Base-by-base conservation (phyloP, 2,113 vertebrate species). In the Loxodonta africana region DNA sequence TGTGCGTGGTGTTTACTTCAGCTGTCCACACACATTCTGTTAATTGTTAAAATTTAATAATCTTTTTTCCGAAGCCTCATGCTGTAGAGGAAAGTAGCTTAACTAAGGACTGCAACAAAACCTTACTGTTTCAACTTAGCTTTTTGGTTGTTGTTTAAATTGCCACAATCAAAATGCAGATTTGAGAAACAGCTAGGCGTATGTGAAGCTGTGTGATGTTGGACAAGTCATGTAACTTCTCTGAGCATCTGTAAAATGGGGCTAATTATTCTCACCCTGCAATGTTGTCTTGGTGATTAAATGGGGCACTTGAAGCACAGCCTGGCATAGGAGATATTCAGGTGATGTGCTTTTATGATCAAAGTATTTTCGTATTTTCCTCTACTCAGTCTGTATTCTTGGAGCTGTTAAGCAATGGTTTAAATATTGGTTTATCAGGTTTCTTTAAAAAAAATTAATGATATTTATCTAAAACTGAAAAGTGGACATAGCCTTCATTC, bases 391-490 rank as follows among this genome's bases (percentile, higher is more conserved):
- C 21, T 76, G 33, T 91, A 69, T 95, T 74, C 8, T 46, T 15
- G 88, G 6, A 80, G 20, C 3, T 9, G 90, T 63, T 94, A 28
- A 86, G 30, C 0, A 80, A 91, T 65, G 18, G 5, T 11, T 91
- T 88, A 74, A 37, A 41, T 74, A 41, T 12, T 94, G 85, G 30
- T 30, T 48, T 71, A 51, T 6, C 4, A 44, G 5, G 2, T 97
- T 88, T 69, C 33, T 91, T 87, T 84, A 53, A 48, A 83, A 90
- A 83, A 51, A 63, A 25, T 10, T 74, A 53, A 80, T 33, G 15
- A 1, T 17, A 62, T 74, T 93, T 65, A 83, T 67, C 69, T 92
- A 90, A 93, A 95, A 88, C 25, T 85, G 28, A 83, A 90, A 96
- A 84, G 28, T 82, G 6, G 2, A 1, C n/a, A 87, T 89, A 83